phyloP scores from a whole-genome alignment of 2,797 vertebrate species.

The Sciaenops ocellatus region DNA sequence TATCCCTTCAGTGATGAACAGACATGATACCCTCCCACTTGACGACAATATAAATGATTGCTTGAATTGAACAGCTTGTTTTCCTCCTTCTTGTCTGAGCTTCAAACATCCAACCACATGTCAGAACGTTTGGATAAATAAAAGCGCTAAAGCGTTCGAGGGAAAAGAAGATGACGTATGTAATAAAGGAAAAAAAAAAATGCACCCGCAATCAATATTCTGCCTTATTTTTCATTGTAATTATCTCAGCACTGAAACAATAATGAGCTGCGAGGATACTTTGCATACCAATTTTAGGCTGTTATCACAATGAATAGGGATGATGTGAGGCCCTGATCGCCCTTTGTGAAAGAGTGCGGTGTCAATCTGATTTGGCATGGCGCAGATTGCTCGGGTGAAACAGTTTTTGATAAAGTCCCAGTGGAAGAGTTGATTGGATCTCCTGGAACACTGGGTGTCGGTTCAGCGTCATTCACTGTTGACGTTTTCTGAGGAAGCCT shows the following conservation, averaged over 20 bases:
- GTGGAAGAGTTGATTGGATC: constrained; percentile 67
- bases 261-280: constrained; percentile 62
- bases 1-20: constrained; percentile 9
- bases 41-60: constrained; percentile 49
- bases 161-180: constrained; percentile 23
- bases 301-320: constrained; percentile 61
- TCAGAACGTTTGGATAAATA: constrained; percentile 46
- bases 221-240: constrained; percentile 61
- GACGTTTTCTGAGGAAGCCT: constrained; percentile 49
- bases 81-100: constrained; percentile 39
- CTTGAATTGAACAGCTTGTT: constrained; percentile 46
- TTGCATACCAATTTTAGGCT: constrained; percentile 71
- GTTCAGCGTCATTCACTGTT: constrained; percentile 31
- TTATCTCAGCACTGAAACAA: constrained; percentile 61
- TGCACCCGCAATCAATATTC: constrained; percentile 63
- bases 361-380: constrained; percentile 54
- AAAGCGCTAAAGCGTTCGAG: constrained; percentile 9
- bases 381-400: constrained; percentile 51
- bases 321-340: constrained; percentile 51
- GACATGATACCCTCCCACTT: constrained; percentile 37
- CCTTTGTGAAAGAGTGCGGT: constrained; percentile 58
- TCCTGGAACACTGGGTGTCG: constrained; percentile 47
- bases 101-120: constrained; percentile 58
- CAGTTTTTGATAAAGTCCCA: constrained; percentile 62
- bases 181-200: constrained; percentile 25